Evolutionary conservation across 2,888 invertebrate species (phyloP).

Genomic region (Lordiphosa andalusiaca): DNA sequence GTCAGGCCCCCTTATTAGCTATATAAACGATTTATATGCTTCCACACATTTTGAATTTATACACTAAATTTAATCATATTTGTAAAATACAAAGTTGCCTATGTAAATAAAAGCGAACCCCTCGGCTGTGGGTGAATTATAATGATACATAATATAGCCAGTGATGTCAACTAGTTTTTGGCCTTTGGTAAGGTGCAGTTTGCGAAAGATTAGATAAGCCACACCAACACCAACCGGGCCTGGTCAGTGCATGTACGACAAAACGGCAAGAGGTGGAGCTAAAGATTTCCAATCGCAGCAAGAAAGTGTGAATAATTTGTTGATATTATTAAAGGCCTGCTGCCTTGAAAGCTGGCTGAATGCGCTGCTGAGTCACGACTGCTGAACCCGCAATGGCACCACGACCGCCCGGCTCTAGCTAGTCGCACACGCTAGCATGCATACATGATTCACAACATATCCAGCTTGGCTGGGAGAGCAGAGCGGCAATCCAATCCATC

Average conservation of each 20-base stretch:
- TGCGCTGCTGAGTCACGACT: slow-evolving; percentile 45
- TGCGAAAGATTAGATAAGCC: slow-evolving; percentile 43
- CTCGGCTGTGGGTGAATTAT: slow-evolving; percentile 56
- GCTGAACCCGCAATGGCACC: slow-evolving; percentile 4
- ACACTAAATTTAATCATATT: slow-evolving; percentile 28
- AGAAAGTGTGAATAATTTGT: slow-evolving; percentile 63
- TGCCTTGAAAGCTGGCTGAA: slow-evolving; percentile 9
- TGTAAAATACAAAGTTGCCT: slow-evolving; percentile 58
- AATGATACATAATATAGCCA: slow-evolving; percentile 16
- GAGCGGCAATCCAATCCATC: slow-evolving; percentile 35
- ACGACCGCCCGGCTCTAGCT: slow-evolving; percentile 18
- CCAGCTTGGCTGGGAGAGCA: slow-evolving; percentile 23
- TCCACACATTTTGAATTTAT: slow-evolving; percentile 55
- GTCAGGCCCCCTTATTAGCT: slow-evolving; percentile 38
- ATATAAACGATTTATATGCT: slow-evolving; percentile 46
- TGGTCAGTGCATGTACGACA: not conserved
- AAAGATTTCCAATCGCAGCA: slow-evolving; percentile 12
- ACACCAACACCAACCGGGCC: too few relatives aligned
- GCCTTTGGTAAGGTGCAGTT: slow-evolving; percentile 6
- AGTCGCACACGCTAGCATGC: not conserved
- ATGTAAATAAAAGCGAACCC: slow-evolving; percentile 58
- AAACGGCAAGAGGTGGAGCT: not conserved
- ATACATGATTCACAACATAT: slow-evolving; percentile 1
- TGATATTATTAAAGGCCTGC: slow-evolving; percentile 26
- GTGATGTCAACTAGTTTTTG: not conserved